Percentiles rank a stretch among this genome's conserved stretches.
Evolutionary conservation across 2,888 invertebrate genomes (phyloP).

Genomic region (Tetranychus piercei): DNA sequence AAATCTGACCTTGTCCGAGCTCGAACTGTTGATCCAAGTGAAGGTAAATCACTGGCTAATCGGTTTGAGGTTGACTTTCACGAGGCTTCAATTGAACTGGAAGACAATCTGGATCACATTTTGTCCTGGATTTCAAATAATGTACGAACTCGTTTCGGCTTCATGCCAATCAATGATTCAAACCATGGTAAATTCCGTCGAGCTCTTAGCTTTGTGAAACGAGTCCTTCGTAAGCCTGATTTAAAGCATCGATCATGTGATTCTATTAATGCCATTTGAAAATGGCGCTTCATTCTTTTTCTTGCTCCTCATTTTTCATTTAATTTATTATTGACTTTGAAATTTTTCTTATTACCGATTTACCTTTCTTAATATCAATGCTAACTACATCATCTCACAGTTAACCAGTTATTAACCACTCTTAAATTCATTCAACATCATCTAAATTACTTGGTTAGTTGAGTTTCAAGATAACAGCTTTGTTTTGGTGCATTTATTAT

Average conservation of each 20-base stretch:
- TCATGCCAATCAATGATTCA: background rate
- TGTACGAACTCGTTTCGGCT: background rate
- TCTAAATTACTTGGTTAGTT: too few relatives aligned
- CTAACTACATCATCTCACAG: too few relatives aligned
- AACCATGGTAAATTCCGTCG: conserved; percentile 4
- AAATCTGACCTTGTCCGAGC: conserved; percentile 11
- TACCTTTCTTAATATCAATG: too few relatives aligned
- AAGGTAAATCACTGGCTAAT: conserved; percentile 7
- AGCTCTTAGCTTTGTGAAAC: background rate
- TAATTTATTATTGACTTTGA: background rate
- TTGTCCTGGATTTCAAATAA: conserved; percentile 2
- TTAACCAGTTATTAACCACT: too few relatives aligned
- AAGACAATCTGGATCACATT: conserved; percentile 9
- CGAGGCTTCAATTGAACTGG: conserved; percentile 10
- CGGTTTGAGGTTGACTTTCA: conserved; percentile 10
- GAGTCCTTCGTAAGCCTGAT: conserved; percentile 2
- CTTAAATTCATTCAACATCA: too few relatives aligned
- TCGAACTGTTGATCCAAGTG: background rate
- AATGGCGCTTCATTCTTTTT: background rate
- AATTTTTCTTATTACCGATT: too few relatives aligned
- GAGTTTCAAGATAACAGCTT: too few relatives aligned
- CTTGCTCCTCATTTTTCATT: background rate
- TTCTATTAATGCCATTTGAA: conserved; percentile 5
- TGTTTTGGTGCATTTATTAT: too few relatives aligned
- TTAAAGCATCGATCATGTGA: background rate